Conservation (phyloP, 2,113 vertebrate species). For the Erythrolamprus reginae region DNA sequence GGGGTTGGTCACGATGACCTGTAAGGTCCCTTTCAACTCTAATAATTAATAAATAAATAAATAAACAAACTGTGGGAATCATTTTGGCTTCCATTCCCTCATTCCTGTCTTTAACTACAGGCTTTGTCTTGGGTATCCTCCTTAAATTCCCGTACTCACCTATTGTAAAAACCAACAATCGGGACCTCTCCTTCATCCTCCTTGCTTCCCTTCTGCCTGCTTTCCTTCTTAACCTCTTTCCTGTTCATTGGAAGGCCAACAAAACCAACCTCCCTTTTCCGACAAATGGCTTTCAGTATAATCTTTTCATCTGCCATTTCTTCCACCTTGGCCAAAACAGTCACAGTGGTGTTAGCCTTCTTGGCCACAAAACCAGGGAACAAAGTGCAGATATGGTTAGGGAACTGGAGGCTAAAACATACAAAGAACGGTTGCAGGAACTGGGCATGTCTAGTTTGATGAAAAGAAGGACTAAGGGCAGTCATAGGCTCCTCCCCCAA, state of each 20-base stretch:
- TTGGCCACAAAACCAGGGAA: background rate
- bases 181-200: background rate
- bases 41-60: too few relatives aligned
- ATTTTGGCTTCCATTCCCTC: background rate
- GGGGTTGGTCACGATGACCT: too few relatives aligned
- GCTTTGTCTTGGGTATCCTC: background rate
- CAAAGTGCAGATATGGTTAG: background rate
- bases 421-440: too few relatives aligned
- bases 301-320: background rate
- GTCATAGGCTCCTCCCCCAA: too few relatives aligned
- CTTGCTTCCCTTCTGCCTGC: background rate
- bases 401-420: too few relatives aligned
- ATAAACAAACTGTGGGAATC: background rate
- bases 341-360: background rate
- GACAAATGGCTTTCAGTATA: background rate
- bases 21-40: too few relatives aligned
- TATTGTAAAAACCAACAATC: background rate
- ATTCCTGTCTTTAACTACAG: background rate
- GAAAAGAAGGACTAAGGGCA: too few relatives aligned
- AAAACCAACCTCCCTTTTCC: background rate
- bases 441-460: too few relatives aligned
- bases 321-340: background rate
- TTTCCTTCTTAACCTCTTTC: background rate
- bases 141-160: background rate
- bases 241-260: background rate